Evolutionary conservation across 30 jellyfish, hydroid and myxozoan species (phyloP).

Genomic region (Mastigias papua): DNA sequence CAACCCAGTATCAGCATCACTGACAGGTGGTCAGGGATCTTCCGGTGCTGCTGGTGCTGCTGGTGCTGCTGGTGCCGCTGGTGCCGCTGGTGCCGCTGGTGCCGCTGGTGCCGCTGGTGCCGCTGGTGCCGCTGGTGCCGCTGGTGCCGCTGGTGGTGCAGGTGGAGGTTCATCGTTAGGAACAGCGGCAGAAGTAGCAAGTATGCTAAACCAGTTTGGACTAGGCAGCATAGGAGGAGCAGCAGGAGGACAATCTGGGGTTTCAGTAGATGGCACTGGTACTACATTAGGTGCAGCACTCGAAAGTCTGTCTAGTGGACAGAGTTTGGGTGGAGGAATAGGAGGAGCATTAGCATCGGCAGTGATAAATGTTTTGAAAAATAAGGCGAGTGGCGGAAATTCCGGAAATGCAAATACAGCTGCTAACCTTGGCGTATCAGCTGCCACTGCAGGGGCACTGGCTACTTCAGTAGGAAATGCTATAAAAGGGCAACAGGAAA

Average conservation of each 20-base stretch:
- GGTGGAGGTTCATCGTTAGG: conserved; percentile 30
- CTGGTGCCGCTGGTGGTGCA: conserved; percentile 49
- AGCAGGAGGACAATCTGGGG: conserved; percentile 61
- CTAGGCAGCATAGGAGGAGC: conserved; percentile 53
- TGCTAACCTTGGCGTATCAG: conserved; percentile 53
- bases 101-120: conserved; percentile 41
- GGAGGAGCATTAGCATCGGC: conserved; percentile 39
- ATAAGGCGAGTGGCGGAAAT: conserved; percentile 35
- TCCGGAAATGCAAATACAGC: conserved; percentile 34
- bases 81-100: conserved; percentile 46
- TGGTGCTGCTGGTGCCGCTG: conserved; percentile 46
- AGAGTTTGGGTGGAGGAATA: conserved; percentile 14
- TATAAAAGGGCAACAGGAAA: conserved; percentile 2
- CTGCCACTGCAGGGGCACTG: conserved; percentile 62
- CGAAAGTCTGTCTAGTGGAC: conserved; percentile 20
- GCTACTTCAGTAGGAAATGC: conserved; percentile 47
- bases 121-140: conserved; percentile 42
- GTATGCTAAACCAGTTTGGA: background rate
- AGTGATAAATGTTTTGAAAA: conserved; percentile 10
- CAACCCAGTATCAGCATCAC: conserved; percentile 40
- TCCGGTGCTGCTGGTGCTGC: conserved; percentile 48
- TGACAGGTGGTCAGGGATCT: conserved; percentile 43
- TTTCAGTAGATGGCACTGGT: conserved; percentile 34
- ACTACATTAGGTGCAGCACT: conserved; percentile 36
- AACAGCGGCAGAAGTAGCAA: conserved; percentile 39